Evolutionary conservation across 2,113 vertebrate species (phyloP), one percentile per base, ranked within the genome.

Genomic region (Acanthochromis polyacanthus): DNA sequence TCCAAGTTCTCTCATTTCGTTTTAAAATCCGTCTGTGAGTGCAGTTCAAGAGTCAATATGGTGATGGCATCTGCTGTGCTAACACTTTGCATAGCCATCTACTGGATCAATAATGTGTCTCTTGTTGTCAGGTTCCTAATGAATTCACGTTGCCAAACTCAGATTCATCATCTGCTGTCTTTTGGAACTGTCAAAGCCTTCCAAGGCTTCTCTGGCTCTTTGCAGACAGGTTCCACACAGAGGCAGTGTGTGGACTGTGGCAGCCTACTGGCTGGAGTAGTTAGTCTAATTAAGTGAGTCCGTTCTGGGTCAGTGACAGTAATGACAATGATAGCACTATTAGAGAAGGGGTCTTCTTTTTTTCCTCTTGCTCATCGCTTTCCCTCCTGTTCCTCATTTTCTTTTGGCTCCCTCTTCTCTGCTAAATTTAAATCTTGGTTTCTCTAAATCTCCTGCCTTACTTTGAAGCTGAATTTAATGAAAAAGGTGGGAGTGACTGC

Each of bases 251-350:
- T 63, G 72, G 56, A 81, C 70, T 68, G 64, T 61, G 64, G 69
- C 57, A 71, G 72, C 51, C 48, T 50, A 67, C 72, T 71, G 62
- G 56, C 66, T 71, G 45, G 28, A 19, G 23, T 71, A 66, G 77
- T 78, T 81, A 77, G 67, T 70, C 74, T 77, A 81, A 87, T 85
- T 83, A 87, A 83, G 64, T 81, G 67, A 83, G 52, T 79, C 74
- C 28, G 23, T 71, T 74, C 57, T 72, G 66, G 75, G 70, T 89
- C 85, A 89, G 59, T 60, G 69, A 55, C 73, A 46, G 30, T 82
- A 80, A 84, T 70, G 85, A 72, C 56, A 84, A 69, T 78, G 73
- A 91, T 82, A 59, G 51, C 70, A 71, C 75, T 75, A 84, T 86
- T 80, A 82, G 25, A 30, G 25, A 64, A 51, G 71, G 30, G 0